These are phyloP conservation scores for Philaenus spumarius DNA, from an alignment of 1,140 invertebrate genomes.

Conservation along the genomic window DNA sequence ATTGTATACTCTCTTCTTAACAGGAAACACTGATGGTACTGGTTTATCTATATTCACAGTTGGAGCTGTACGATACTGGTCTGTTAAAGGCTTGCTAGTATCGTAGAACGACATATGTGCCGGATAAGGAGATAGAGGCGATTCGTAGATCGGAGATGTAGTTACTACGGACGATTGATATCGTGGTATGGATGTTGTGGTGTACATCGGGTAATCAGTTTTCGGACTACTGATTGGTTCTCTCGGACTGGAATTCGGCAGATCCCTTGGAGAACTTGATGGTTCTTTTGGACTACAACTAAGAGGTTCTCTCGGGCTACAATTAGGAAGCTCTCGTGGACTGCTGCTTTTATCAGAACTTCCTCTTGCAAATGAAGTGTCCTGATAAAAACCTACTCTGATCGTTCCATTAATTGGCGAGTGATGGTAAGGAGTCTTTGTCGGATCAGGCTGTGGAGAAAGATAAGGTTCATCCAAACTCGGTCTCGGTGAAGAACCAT, in stretches of 20 bases:
- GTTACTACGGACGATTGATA: slow-evolving; percentile 15
- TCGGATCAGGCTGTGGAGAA: slow-evolving; percentile 53
- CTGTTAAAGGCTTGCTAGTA: slow-evolving; percentile 18
- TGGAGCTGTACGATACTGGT: slow-evolving; percentile 19
- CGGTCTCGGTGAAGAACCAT: slow-evolving; percentile 49
- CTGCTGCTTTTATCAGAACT: slow-evolving; percentile 62
- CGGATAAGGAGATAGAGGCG: slow-evolving; percentile 20
- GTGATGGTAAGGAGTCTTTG: slow-evolving; percentile 54
- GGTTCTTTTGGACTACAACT: slow-evolving; percentile 24
- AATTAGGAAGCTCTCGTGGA: slow-evolving; percentile 30
- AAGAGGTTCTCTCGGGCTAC: slow-evolving; percentile 30
- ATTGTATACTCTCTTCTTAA: slow-evolving; percentile 52
- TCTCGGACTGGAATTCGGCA: slow-evolving; percentile 20
- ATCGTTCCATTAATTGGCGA: slow-evolving; percentile 61
- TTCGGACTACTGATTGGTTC: slow-evolving; percentile 19
- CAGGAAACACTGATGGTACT: slow-evolving; percentile 35
- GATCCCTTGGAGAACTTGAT: slow-evolving; percentile 26
- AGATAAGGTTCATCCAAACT: slow-evolving; percentile 56
- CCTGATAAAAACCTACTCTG: slow-evolving; percentile 70
- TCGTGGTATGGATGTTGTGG: slow-evolving; percentile 7
- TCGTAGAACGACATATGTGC: slow-evolving; percentile 25
- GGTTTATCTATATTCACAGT: slow-evolving; percentile 12
- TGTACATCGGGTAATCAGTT: slow-evolving; percentile 19
- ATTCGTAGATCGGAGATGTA: slow-evolving; percentile 11
- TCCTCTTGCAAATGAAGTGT: slow-evolving; percentile 58